Base-by-base conservation (phyloP, 2,113 vertebrate genomes). In the Ptilorrhoa leucosticta region DNA sequence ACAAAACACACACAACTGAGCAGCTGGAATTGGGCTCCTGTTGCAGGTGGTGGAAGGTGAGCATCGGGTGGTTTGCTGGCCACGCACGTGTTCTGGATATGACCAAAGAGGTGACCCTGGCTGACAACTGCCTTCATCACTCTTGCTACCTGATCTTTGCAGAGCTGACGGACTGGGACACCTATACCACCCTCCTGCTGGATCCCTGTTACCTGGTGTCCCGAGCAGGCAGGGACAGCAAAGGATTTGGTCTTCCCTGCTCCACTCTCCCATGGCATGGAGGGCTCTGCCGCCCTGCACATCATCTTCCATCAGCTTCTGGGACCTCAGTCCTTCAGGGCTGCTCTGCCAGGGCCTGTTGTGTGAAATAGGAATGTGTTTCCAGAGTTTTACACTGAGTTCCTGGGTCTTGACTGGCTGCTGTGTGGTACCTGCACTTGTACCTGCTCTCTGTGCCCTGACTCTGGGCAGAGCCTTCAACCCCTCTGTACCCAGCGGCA, bases 41-140 rank as follows among this genome's bases (percentile, higher is more conserved):
- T n/a, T 31, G 65, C 10, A 31, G 75, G 35, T 50, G 64, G 42
- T n/a, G 14, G 44, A 39, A 56, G 68, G 27, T 33, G 56, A 48
- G 9, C 44, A 4, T 3, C 1, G 5, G 39, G 14, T 1, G 1
- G 12, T 71, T 53, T 84, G 31, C 15, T 5, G 2, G 10, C 45
- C 48, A 16, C 5, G 2, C 4, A 1, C 6, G 0, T 19, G 8
- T 60, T 63, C 22, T 17, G 26, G 39, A 11, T 45, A 0, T 18
- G 39, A 35, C 10, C 30, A 47, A 15, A 54, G 64, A 47, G 19
- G 47, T 71, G 69, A 8, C 35, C 8, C 11, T 53, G 68, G 39
- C 54, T 35, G 16, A 28, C 21, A 47, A 1, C 33, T 15, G 69
- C 47, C 71, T 35, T 23, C 53, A 80, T 3, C 65, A 8, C 35